A percentile compares a stretch with the other conserved stretches of the same genome.
Evolutionary conservation across 1,140 invertebrate species (phyloP).

Genomic region (Temnothorax longispinosus): DNA sequence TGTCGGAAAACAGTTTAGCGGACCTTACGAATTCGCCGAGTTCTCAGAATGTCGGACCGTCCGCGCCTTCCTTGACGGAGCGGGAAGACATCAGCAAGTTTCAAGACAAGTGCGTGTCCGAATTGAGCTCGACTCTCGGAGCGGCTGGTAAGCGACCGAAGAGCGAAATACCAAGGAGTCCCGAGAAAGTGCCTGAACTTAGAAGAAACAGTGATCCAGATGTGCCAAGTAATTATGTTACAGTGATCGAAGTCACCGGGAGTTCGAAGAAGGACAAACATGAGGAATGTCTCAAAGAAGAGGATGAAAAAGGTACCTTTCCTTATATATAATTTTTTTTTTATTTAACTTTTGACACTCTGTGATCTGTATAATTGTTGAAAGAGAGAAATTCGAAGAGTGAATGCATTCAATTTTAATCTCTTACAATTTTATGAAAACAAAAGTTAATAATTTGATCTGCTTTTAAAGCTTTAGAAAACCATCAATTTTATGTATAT

Average conservation of each 20-base stretch:
- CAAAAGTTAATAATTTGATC: not conserved
- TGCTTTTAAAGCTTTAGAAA: not conserved
- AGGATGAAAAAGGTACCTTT: slow-evolving; percentile 81
- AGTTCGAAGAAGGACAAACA: slow-evolving; percentile 83
- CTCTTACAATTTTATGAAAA: not conserved
- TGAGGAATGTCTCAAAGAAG: slow-evolving; percentile 81
- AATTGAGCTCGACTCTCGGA: slow-evolving; percentile 82
- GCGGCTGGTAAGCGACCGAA: slow-evolving; percentile 80
- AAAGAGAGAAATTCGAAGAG: not conserved
- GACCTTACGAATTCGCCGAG: slow-evolving; percentile 61
- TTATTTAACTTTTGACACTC: not conserved
- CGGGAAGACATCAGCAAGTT: slow-evolving; percentile 83
- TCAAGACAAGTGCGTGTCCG: slow-evolving; percentile 84
- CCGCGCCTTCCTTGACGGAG: slow-evolving; percentile 71
- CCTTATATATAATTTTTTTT: not conserved
- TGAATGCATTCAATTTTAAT: not conserved
- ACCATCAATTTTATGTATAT: not conserved
- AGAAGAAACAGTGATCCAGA: slow-evolving; percentile 84
- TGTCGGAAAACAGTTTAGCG: slow-evolving; percentile 67
- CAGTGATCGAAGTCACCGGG: slow-evolving; percentile 94
- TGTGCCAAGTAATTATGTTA: slow-evolving; percentile 92
- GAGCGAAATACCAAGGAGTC: slow-evolving; percentile 84
- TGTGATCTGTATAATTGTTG: slow-evolving; percentile 8
- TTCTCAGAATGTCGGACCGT: slow-evolving; percentile 71
- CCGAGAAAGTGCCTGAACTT: slow-evolving; percentile 82